A percentile compares a stretch with the other conserved stretches of the same genome.
Evolutionary conservation across 37 sponge, comb jelly and placozoan species (phyloP).

Genomic region (Theonella swinhoei): DNA sequence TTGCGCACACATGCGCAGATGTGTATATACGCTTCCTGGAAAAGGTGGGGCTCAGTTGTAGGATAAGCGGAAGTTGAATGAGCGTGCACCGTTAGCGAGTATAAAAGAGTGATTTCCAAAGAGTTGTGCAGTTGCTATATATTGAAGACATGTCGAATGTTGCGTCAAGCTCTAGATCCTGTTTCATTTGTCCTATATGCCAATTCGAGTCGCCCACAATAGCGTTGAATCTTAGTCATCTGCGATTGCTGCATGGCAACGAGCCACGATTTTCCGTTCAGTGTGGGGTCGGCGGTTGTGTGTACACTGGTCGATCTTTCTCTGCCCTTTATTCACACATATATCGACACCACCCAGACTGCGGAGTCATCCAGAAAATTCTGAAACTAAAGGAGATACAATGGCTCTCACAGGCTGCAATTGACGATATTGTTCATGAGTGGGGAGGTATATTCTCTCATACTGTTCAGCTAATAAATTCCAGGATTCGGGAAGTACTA

Average conservation of each 20-base stretch:
- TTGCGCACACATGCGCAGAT: too few species aligned
- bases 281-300: conserved; percentile 11
- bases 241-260: conserved; percentile 13
- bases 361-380: conserved; percentile 13
- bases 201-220: background rate
- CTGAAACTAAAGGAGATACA: conserved; percentile 34
- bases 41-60: too few species aligned
- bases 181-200: background rate
- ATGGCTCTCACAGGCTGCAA: conserved; percentile 27
- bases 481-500: background rate
- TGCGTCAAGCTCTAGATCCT: too few species aligned
- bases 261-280: conserved; percentile 11
- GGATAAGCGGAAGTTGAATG: too few species aligned
- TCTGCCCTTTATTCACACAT: conserved; percentile 23
- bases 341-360: conserved; percentile 5
- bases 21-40: too few species aligned
- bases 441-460: background rate
- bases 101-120: too few species aligned
- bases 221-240: background rate
- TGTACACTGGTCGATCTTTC: background rate
- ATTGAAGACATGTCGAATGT: too few species aligned
- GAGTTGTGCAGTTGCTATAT: too few species aligned
- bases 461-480: conserved; percentile 1
- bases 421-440: conserved; percentile 31
- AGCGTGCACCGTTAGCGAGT: too few species aligned